Base-by-base conservation (phyloP, 2,888 invertebrate genomes). In the Rhamphomyia laevipes region DNA sequence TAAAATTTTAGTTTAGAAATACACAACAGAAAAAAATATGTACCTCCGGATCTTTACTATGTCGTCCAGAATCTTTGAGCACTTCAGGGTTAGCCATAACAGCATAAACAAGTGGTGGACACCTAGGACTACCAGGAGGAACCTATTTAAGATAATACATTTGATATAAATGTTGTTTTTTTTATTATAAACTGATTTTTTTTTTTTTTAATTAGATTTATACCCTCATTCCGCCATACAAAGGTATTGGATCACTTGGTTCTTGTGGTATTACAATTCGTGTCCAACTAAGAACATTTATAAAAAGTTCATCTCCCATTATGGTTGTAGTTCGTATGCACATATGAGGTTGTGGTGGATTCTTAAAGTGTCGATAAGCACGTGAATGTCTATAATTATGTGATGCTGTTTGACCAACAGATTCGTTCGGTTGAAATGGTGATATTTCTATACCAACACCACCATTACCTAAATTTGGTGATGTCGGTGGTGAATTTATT, bases 291-390 rank as follows among this genome's bases (percentile, higher is more conserved):
- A 84, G 64, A 38, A 84, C 82, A 65, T 84, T 84, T 54, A 84
- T 79, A 57, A 73, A 80, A 37, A 80, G 63, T 59, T 78, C 77
- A 50, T 67, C 67, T 15, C 70, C 71, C 21, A 64, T 54, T 51
- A 77, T 75, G 1, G 74, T 68, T 17, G 76, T 74, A 56, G 77
- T 77, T 56, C 75, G 76, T 63, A 83, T 74, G 65, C 84, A 84
- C 83, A 84, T 83, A 67, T 83, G 82, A 12, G 84, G 84, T 56
- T 84, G 83, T 2, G 84, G 84, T 45, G 83, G 83, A 66, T 82
- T 82, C 65, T 81, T 82, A 57, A 83, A 84, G 59, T 80, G 77
- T 48, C 81, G 75, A 64, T 78, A 79, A 53, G 78, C 78, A 61
- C 79, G 68, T 27, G 78, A 77, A 49, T 74, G 74, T 37, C 77